A percentile compares a stretch with the other conserved stretches of the same genome.
phyloP scores from a whole-genome alignment of 1,140 invertebrate species.

The Caenorhabditis latens region DNA sequence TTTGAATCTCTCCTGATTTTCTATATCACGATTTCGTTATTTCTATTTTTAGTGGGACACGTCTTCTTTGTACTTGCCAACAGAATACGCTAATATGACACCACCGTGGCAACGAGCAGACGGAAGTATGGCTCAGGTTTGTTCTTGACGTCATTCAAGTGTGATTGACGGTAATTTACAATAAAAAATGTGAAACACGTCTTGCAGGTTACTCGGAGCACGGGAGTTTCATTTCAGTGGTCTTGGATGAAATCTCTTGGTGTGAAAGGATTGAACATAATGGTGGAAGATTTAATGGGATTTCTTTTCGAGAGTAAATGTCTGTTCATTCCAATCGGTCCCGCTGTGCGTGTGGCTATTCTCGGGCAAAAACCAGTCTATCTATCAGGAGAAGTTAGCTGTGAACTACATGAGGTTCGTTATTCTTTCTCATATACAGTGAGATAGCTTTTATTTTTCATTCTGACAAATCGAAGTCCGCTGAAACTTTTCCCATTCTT shows the following conservation, averaged over 20 bases:
- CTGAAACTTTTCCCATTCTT: not conserved
- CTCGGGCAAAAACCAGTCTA: not conserved
- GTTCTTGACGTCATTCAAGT: not conserved
- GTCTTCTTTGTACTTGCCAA: not conserved
- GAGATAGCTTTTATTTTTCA: too few species aligned
- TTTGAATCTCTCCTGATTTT: too few species aligned
- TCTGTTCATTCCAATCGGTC: slow-evolving; percentile 8
- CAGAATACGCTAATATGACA: slow-evolving; percentile 14
- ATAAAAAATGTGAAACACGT: too few species aligned
- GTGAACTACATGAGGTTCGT: slow-evolving; percentile 13
- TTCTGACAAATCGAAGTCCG: not conserved
- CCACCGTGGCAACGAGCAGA: slow-evolving; percentile 39
- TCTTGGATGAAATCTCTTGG: slow-evolving; percentile 17
- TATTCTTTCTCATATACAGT: not conserved
- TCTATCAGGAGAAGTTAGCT: slow-evolving; percentile 38
- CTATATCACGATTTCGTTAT: too few species aligned
- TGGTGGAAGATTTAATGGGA: not conserved
- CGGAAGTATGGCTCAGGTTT: not conserved
- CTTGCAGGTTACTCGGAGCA: not conserved
- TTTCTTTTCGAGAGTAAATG: not conserved
- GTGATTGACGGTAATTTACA: not conserved
- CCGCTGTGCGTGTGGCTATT: not conserved
- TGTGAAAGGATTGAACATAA: not conserved
- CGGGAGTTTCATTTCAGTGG: not conserved
- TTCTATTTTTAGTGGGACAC: not conserved